These are phyloP conservation scores for Scatophagus argus DNA, from an alignment of 2,113 vertebrate genomes.

Conservation along the genomic window DNA sequence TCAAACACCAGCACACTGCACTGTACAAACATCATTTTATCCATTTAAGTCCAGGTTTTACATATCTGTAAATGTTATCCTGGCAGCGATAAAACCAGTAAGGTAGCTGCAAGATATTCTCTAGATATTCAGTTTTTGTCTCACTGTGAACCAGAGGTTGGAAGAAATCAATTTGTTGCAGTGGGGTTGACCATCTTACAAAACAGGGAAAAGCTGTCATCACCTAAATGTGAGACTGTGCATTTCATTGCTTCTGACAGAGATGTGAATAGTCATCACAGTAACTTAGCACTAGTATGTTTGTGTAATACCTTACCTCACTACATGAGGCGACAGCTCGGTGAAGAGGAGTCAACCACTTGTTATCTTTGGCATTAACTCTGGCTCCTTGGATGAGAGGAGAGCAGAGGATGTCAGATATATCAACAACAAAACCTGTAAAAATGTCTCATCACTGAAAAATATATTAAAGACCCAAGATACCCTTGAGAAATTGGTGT, in stretches of 20 bases:
- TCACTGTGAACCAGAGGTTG: conserved; percentile 2
- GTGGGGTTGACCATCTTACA: background rate
- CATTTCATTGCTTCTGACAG: conserved; percentile 1
- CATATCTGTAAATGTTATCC: background rate
- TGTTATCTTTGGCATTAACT: conserved; percentile 99
- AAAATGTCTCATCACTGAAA: background rate
- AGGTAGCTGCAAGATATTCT: background rate
- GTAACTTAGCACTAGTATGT: conserved; percentile 4
- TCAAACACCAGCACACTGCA: conserved; percentile 20
- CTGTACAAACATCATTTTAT: background rate
- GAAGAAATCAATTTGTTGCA: background rate
- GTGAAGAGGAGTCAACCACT: conserved; percentile 99
- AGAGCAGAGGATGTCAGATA: conserved; percentile 20
- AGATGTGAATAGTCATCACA: background rate
- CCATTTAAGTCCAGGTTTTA: conserved; percentile 23
- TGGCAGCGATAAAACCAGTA: background rate
- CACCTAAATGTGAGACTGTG: background rate
- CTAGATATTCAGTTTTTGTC: background rate
- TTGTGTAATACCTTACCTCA: conserved; percentile 87
- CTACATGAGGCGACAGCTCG: conserved; percentile 98
- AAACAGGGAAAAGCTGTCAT: background rate
- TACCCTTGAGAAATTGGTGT: background rate
- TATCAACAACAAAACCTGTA: conserved; percentile 1
- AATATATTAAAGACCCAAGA: background rate
- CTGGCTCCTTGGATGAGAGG: conserved; percentile 88